Evolutionary conservation across 2,888 invertebrate genomes (phyloP).

Genomic region (Bedellia somnulentella): DNA sequence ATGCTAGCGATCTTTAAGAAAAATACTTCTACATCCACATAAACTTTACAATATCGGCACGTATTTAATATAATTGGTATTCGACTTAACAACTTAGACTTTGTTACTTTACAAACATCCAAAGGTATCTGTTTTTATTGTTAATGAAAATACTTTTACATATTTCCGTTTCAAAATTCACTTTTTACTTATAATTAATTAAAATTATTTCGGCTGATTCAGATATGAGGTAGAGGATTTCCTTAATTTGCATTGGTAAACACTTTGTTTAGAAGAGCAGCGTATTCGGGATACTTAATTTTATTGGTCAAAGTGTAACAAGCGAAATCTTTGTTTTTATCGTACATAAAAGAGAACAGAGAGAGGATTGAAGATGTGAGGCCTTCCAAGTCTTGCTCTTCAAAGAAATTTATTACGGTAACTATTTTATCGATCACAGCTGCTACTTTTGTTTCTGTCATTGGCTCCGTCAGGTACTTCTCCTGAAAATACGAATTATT

Average conservation of each 20-base stretch:
- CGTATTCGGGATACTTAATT: conserved; percentile 17
- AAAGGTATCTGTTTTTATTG: too few relatives aligned
- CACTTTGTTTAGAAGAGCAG: conserved; percentile 15
- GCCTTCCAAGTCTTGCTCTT: conserved; percentile 20
- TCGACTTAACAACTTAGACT: too few relatives aligned
- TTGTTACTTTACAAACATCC: too few relatives aligned
- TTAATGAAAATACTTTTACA: too few relatives aligned
- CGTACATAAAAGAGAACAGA: conserved; percentile 27
- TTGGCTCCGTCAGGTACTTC: conserved; percentile 28
- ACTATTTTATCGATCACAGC: conserved; percentile 20
- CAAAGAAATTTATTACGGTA: conserved; percentile 17
- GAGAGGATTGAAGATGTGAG: conserved; percentile 23
- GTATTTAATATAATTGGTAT: too few relatives aligned
- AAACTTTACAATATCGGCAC: too few relatives aligned
- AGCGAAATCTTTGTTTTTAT: conserved; percentile 20
- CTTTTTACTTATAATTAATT: too few relatives aligned
- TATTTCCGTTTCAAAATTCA: too few relatives aligned
- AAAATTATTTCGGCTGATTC: too few relatives aligned
- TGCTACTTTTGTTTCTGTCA: conserved; percentile 22
- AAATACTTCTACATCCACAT: too few relatives aligned
- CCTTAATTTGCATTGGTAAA: conserved; percentile 11
- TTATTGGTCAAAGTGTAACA: conserved; percentile 16
- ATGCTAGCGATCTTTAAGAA: too few relatives aligned
- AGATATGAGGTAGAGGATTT: too few relatives aligned
- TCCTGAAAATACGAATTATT: conserved; percentile 44